A percentile compares a stretch with the other conserved stretches of the same genome.
Evolutionary conservation across 2,888 invertebrate genomes (phyloP).

Genomic region (Autographa gamma): DNA sequence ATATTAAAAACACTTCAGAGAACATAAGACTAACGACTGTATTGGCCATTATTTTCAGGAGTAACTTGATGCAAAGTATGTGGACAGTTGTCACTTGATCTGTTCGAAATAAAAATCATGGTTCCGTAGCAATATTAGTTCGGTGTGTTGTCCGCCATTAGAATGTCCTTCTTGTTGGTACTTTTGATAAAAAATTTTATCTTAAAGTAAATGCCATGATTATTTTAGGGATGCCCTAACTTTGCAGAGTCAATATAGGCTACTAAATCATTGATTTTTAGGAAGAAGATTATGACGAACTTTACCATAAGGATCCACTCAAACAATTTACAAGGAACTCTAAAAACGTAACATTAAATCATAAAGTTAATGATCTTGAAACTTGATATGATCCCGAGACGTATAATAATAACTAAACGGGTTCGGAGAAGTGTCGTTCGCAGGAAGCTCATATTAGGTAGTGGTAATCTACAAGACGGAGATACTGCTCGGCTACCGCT

Average conservation of each 20-base stretch:
- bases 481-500: slow-evolving; percentile 13
- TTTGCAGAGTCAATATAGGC: no score
- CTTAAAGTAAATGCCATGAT: no score
- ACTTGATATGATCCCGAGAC: slow-evolving; percentile 56
- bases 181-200: background rate
- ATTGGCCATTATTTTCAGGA: slow-evolving; percentile 14
- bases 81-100: background rate
- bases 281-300: background rate
- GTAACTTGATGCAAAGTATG: slow-evolving; percentile 27
- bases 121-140: background rate
- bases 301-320: background rate
- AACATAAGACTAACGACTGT: slow-evolving; percentile 22
- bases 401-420: slow-evolving; percentile 50
- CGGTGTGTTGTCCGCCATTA: no score
- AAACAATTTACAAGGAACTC: slow-evolving; percentile 26
- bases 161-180: no score
- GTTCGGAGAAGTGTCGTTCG: slow-evolving; percentile 55
- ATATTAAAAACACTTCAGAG: background rate
- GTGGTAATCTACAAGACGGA: slow-evolving; percentile 35
- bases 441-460: slow-evolving; percentile 55
- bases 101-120: background rate
- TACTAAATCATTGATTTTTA: background rate
- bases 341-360: slow-evolving; percentile 44
- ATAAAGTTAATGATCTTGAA: slow-evolving; percentile 63
- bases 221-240: no score